Evolutionary conservation across 2,797 vertebrate species (phyloP).

Genomic region (Podargus strigoides): DNA sequence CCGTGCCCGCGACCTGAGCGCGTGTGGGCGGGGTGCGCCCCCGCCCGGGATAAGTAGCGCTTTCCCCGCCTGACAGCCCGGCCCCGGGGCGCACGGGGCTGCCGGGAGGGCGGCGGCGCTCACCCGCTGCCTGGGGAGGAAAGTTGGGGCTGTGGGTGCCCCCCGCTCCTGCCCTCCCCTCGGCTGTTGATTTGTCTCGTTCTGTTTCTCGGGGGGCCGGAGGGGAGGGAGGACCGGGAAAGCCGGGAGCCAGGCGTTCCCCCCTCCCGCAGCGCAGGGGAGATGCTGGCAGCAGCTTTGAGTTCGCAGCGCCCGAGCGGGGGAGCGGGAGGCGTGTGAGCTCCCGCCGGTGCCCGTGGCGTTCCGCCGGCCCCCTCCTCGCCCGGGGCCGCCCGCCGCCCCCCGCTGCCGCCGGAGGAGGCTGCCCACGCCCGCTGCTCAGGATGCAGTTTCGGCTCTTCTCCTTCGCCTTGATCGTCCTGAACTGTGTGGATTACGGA

Average conservation of each 20-base stretch:
- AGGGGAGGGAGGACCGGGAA: not conserved
- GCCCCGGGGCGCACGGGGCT: not conserved
- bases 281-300: conserved; percentile 34
- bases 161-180: not conserved
- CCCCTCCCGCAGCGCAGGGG: not conserved
- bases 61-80: conserved; percentile 20
- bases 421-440: conserved; percentile 76
- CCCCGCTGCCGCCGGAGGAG: conserved; percentile 24
- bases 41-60: conserved; percentile 8
- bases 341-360: not conserved
- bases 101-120: not conserved
- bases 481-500: conserved; percentile 98
- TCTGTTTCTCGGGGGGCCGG: not conserved
- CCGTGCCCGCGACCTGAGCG: conserved; percentile 22
- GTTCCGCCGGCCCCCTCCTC: not conserved
- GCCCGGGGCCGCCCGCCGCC: not conserved
- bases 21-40: conserved; percentile 38
- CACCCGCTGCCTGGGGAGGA: too few relatives aligned
- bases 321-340: not conserved
- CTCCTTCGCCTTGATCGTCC: conserved; percentile 92
- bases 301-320: not conserved
- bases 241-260: not conserved
- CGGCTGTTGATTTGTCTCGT: not conserved
- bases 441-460: conserved; percentile 98
- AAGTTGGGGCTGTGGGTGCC: not conserved